A percentile compares a stretch with the other conserved stretches of the same genome.
phyloP scores from a whole-genome alignment of 2,888 invertebrate genomes.

The Yponomeuta malinellus region DNA sequence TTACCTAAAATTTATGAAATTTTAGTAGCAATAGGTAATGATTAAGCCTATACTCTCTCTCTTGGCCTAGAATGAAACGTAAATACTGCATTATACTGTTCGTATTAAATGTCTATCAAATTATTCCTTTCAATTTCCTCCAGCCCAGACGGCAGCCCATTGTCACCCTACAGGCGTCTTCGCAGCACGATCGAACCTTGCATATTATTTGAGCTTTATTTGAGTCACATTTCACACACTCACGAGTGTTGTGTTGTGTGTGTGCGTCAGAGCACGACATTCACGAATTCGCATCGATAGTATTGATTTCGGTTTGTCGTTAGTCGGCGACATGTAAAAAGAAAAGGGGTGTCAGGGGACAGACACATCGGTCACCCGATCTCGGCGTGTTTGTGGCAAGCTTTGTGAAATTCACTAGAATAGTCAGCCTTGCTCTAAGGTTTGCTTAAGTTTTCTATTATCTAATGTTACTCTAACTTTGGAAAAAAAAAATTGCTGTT shows the following conservation, averaged over 20 bases:
- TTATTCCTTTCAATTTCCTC: background rate
- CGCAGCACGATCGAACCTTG: constrained; percentile 58
- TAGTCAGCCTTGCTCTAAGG: no score
- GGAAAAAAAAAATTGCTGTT: background rate
- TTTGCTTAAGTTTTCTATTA: no score
- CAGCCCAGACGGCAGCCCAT: constrained; percentile 23
- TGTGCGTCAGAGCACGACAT: constrained; percentile 49
- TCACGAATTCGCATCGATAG: constrained; percentile 72
- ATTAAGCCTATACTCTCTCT: no score
- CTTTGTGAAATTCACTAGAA: background rate
- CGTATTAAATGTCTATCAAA: no score
- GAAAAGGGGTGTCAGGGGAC: constrained; percentile 62
- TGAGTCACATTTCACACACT: constrained; percentile 34
- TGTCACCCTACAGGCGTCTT: constrained; percentile 57
- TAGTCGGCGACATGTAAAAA: constrained; percentile 71
- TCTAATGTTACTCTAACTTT: no score
- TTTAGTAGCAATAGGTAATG: no score
- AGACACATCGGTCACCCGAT: constrained; percentile 21
- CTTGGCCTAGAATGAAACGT: no score
- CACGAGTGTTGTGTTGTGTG: constrained; percentile 32
- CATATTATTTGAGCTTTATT: constrained; percentile 59
- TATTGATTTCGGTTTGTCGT: constrained; percentile 76
- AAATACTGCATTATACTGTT: no score
- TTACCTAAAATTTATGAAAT: no score
- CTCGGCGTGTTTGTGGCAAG: constrained; percentile 10